A percentile compares a stretch with the other conserved stretches of the same genome.
These are phyloP conservation scores for Esox niger DNA, from an alignment of 2,113 vertebrate genomes.

Conservation along the genomic window DNA sequence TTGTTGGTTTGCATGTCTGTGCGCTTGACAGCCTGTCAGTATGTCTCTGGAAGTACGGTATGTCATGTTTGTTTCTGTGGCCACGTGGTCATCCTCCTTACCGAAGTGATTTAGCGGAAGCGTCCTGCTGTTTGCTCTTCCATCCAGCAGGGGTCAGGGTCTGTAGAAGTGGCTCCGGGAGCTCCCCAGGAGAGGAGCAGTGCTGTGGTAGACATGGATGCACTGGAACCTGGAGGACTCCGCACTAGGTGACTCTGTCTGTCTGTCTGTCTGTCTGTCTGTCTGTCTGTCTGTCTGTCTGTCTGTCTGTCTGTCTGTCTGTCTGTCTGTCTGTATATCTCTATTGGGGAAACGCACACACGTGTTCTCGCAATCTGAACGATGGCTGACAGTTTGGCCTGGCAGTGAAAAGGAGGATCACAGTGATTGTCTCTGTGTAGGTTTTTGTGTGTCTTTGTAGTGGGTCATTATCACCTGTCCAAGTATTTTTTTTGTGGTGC, in stretches of 20 bases:
- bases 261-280: neutral
- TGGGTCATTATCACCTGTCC: too few relatives aligned
- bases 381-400: too few relatives aligned
- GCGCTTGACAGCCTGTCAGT: neutral
- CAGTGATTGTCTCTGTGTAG: too few relatives aligned
- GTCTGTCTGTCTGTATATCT: neutral
- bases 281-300: neutral
- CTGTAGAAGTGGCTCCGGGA: constrained; percentile 80
- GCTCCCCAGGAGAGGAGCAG: constrained; percentile 80
- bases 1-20: neutral
- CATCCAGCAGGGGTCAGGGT: constrained; percentile 65
- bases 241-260: constrained; percentile 70
- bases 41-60: neutral
- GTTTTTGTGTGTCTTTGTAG: too few relatives aligned
- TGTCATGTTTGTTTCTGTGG: neutral
- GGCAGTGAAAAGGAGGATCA: too few relatives aligned
- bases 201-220: constrained; percentile 61
- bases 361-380: too few relatives aligned
- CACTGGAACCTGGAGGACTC: constrained; percentile 70
- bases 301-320: neutral
- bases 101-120: neutral
- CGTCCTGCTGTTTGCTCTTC: neutral
- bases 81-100: neutral
- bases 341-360: too few relatives aligned
- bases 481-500: too few relatives aligned